phyloP scores from a whole-genome alignment of 2,888 invertebrate genomes.

The Hypomecis punctinalis region DNA sequence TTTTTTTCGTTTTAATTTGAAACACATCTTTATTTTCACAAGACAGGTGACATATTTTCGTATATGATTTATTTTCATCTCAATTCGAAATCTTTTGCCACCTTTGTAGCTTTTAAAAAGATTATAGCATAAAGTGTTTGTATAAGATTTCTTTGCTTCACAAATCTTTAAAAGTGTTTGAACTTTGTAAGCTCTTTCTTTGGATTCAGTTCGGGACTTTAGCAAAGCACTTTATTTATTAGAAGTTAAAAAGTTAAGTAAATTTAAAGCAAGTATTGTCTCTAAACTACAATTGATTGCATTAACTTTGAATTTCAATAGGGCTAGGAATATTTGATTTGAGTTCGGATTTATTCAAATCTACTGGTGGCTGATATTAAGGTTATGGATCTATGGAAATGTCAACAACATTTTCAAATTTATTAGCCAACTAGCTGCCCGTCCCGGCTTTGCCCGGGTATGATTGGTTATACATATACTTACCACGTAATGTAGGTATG shows the following conservation, averaged over 20 bases:
- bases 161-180: constrained; percentile 25
- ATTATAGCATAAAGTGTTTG: constrained; percentile 3
- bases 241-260: constrained; percentile 24
- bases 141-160: constrained; percentile 20
- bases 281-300: constrained; percentile 26
- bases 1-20: too few relatives aligned
- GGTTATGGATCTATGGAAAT: neutral
- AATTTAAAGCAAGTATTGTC: constrained; percentile 22
- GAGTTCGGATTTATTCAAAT: constrained; percentile 10
- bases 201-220: constrained; percentile 25
- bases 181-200: constrained; percentile 33
- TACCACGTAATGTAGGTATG: too few relatives aligned
- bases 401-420: neutral
- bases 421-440: too few relatives aligned
- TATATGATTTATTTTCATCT: neutral
- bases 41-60: too few relatives aligned
- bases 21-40: too few relatives aligned
- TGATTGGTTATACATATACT: too few relatives aligned
- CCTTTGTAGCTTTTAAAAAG: neutral
- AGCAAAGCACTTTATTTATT: constrained; percentile 21
- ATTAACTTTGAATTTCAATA: constrained; percentile 21
- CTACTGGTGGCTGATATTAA: neutral
- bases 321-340: constrained; percentile 17
- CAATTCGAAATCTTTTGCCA: constrained; percentile 1
- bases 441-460: too few relatives aligned